Evolutionary conservation across 2,888 invertebrate species (phyloP), one percentile per base, ranked within the genome.

Genomic region (Acleris literana): DNA sequence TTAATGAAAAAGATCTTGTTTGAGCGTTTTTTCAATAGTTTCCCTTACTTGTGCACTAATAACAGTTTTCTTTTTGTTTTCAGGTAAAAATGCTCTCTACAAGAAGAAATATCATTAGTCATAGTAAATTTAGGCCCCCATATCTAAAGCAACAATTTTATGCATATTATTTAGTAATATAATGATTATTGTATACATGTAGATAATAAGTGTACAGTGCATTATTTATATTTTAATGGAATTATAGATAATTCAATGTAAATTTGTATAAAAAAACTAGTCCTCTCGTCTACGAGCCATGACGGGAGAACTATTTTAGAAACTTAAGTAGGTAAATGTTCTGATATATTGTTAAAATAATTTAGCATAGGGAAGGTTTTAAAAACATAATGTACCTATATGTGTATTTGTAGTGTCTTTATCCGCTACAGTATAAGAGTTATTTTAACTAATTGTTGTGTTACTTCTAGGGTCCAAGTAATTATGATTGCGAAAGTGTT

Each of bases 221-320:
- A 33, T 29, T 1, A 33, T 9, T 29, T 33, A 33, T 33, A 46
- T n/a, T 46, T 46, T 5, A 46, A n/a, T 16, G 16, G 46, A 46
- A 6, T 46, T 17, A 6, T n/a, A 17, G 16, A n/a, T 6, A 17
- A n/a, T 46, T 46, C 5, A n/a, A 46, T 17, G 46, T 33, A n/a
- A 43, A 22, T 56, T 17, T 54, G 11, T 49, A 51, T 44, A 49
- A 43, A 43, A 11, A 13, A 33, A 60, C 51, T 86, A 89, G 90
- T 84, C 78, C 81, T 83, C 84, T 84, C 82, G 88, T 87, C 87
- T 83, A 76, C 88, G 90, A 90, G 90, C 90, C 90, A 71, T 76
- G 87, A 84, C 87, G 85, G 82, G 86, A 85, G 81, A 86, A 82
- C 86, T 86, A 82, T 72, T 58, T 69, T 75, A 74, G 70, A 13